Evolutionary conservation across 2,113 vertebrate genomes (phyloP).

Genomic region (Nanorana parkeri): DNA sequence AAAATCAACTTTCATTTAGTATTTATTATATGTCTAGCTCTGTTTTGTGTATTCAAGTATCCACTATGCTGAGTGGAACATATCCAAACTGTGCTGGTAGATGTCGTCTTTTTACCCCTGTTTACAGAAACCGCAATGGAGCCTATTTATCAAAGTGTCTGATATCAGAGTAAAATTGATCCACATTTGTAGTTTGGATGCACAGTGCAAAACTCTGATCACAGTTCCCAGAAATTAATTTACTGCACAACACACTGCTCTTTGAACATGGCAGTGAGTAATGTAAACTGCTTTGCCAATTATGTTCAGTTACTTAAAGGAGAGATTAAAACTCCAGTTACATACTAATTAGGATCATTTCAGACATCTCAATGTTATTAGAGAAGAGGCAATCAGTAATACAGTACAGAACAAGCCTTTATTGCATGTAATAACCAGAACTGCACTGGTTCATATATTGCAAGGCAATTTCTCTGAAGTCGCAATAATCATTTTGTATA

Average conservation of each 20-base stretch:
- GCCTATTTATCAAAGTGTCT: no score
- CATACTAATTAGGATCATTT: slow-evolving; percentile 17
- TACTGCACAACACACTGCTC: no score
- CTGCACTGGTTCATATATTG: not conserved
- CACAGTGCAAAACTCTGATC: not conserved
- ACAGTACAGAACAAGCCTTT: slow-evolving; percentile 7
- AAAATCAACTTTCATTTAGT: no score
- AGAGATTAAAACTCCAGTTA: slow-evolving; percentile 18
- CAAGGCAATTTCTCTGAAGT: not conserved
- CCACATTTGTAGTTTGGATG: not conserved
- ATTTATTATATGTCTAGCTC: no score
- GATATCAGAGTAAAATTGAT: no score
- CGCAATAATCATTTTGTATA: not conserved
- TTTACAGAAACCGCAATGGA: no score
- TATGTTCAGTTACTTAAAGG: slow-evolving; percentile 34
- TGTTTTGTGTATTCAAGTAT: no score
- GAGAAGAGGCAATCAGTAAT: slow-evolving; percentile 5
- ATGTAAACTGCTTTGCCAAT: slow-evolving; percentile 2
- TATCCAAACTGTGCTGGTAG: no score
- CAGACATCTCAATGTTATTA: slow-evolving; percentile 4
- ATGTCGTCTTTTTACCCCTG: no score
- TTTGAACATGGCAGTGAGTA: not conserved
- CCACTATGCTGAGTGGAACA: no score
- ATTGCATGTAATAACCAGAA: not conserved
- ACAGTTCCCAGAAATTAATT: not conserved